Evolutionary conservation across 2,113 vertebrate species (phyloP).

Genomic region (Ctenomys sociabilis): DNA sequence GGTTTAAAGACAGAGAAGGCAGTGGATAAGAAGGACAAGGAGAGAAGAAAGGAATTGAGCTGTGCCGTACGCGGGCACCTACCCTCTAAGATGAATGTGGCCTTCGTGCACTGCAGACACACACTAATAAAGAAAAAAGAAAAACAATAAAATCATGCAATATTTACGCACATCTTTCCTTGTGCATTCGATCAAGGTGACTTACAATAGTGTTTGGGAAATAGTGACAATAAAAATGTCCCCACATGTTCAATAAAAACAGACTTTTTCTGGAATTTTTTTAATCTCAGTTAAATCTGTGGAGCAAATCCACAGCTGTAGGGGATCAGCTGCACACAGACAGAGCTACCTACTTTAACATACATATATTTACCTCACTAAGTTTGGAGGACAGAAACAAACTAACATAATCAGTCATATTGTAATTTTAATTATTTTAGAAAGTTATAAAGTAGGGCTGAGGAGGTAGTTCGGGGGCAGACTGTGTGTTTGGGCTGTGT

Average conservation of each 20-base stretch:
- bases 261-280: background rate
- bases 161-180: background rate
- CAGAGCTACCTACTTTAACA: too few species aligned
- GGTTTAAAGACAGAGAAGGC: background rate
- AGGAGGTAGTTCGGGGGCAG: background rate
- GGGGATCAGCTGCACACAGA: background rate
- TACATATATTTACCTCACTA: background rate
- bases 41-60: background rate
- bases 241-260: background rate
- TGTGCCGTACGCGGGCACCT: background rate
- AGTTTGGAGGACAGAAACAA: background rate
- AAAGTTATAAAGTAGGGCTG: background rate
- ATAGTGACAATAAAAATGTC: background rate
- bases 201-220: background rate
- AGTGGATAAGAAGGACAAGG: background rate
- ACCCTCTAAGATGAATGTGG: background rate
- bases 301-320: too few species aligned
- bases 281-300: background rate
- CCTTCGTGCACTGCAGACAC: background rate
- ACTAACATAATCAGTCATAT: background rate
- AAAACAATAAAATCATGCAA: background rate
- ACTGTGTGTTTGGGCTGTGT: background rate
- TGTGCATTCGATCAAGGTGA: background rate
- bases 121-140: background rate
- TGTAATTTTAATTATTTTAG: background rate